phyloP scores from a whole-genome alignment of 2,888 invertebrate species.

The Meiosimyza platycephala region DNA sequence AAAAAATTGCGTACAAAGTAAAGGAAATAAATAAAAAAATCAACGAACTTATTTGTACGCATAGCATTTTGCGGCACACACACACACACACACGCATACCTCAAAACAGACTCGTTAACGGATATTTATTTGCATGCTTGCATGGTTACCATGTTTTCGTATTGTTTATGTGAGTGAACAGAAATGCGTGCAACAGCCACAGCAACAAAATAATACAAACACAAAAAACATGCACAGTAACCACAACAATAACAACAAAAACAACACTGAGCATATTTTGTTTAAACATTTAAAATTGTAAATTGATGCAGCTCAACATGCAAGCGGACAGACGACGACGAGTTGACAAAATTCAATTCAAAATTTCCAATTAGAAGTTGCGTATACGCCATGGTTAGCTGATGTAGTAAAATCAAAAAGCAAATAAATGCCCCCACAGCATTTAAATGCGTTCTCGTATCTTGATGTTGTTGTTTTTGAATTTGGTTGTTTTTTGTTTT shows the following conservation, averaged over 20 bases:
- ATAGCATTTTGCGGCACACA: not conserved
- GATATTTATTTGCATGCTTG: slow-evolving; percentile 27
- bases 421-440: too few relatives aligned
- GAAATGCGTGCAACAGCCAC: not conserved
- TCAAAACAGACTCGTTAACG: slow-evolving; percentile 21
- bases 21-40: too few relatives aligned
- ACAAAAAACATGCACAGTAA: too few relatives aligned
- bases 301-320: slow-evolving; percentile 3
- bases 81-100: not conserved
- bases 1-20: too few relatives aligned
- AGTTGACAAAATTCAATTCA: not conserved
- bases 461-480: too few relatives aligned
- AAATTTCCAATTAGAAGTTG: slow-evolving; percentile 22
- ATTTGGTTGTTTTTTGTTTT: too few relatives aligned
- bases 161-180: slow-evolving; percentile 19
- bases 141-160: slow-evolving; percentile 22
- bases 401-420: too few relatives aligned
- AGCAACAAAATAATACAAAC: not conserved
- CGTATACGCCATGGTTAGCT: slow-evolving; percentile 13
- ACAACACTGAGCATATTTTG: too few relatives aligned
- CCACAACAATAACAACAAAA: too few relatives aligned
- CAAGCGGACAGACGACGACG: not conserved
- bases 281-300: too few relatives aligned
- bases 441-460: too few relatives aligned
- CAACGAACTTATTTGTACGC: too few relatives aligned